Percentiles rank a stretch among this genome's conserved stretches.
Conservation (phyloP, 2,797 vertebrate genomes). For the Antennarius maculatus region DNA sequence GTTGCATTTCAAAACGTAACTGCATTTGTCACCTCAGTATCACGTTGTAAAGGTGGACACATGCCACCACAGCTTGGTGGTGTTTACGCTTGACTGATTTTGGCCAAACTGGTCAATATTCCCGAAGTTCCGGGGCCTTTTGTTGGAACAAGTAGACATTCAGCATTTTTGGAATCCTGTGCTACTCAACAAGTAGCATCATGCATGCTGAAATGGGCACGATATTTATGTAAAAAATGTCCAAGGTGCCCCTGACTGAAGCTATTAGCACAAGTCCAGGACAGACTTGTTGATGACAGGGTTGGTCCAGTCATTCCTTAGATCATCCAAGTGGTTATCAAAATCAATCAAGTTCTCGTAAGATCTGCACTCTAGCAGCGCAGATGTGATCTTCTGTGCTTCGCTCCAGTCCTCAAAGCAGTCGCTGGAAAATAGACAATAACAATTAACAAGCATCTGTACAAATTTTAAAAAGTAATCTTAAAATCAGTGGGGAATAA, state of each 20-base stretch:
- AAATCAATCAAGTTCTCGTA: conserved; percentile 96
- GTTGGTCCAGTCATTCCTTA: conserved; percentile 98
- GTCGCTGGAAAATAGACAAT: conserved; percentile 79
- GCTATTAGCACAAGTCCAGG: conserved; percentile 90
- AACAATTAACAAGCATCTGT: background rate
- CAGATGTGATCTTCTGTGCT: conserved; percentile 91
- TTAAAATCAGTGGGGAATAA: conserved; percentile 6
- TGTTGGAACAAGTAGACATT: conserved; percentile 51
- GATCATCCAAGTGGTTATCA: conserved; percentile 97
- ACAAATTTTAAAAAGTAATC: background rate
- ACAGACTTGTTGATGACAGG: conserved; percentile 97
- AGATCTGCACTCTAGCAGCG: conserved; percentile 90
- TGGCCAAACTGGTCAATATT: conserved; percentile 44
- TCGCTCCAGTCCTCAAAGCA: conserved; percentile 96
- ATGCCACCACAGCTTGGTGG: conserved; percentile 44
- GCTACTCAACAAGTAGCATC: conserved; percentile 61
- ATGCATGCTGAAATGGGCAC: conserved; percentile 68
- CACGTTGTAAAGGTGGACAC: conserved; percentile 49
- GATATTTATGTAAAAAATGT: conserved; percentile 42
- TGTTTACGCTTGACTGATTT: conserved; percentile 62
- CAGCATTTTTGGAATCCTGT: conserved; percentile 49
- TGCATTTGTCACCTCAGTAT: conserved; percentile 31
- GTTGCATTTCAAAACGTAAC: conserved; percentile 48
- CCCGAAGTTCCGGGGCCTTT: conserved; percentile 36
- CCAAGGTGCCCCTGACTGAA: conserved; percentile 13